A percentile compares a stretch with the other conserved stretches of the same genome.
Evolutionary conservation across 2,797 vertebrate genomes (phyloP).

Genomic region (Hirundo rustica): DNA sequence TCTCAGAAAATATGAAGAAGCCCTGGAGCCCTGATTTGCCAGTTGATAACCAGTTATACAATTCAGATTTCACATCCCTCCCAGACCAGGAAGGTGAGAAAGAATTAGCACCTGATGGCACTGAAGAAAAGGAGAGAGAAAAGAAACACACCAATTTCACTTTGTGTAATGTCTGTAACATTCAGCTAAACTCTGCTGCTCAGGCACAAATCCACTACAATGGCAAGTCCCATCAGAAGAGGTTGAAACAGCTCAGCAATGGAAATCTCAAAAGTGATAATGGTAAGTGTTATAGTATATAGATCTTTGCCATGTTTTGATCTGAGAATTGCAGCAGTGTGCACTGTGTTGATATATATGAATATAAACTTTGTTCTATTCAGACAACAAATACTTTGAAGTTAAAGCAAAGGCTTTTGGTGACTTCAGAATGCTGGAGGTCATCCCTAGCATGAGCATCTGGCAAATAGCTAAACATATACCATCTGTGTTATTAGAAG

Average conservation of each 20-base stretch:
- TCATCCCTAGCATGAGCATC: not conserved
- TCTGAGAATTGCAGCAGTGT: not conserved
- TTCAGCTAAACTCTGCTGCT: constrained; percentile 78
- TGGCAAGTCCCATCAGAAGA: constrained; percentile 80
- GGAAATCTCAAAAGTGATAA: constrained; percentile 67
- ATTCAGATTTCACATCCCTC: constrained; percentile 60
- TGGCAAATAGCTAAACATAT: not conserved
- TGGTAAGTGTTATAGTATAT: constrained; percentile 58
- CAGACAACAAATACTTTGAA: not conserved
- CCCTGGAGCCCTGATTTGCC: constrained; percentile 23
- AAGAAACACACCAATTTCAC: constrained; percentile 77
- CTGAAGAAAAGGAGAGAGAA: constrained; percentile 73
- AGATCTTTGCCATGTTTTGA: not conserved
- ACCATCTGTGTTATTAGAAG: not conserved
- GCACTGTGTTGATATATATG: not conserved
- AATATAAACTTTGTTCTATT: not conserved
- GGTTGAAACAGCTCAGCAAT: constrained; percentile 76
- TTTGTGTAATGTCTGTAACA: constrained; percentile 79
- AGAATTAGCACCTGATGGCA: constrained; percentile 62
- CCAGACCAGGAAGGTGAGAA: constrained; percentile 63
- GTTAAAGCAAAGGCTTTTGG: not conserved
- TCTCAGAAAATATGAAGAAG: constrained; percentile 59
- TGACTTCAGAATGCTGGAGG: not conserved
- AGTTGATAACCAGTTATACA: constrained; percentile 20
- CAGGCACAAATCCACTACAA: constrained; percentile 81